A percentile compares a stretch with the other conserved stretches of the same genome.
Conservation (phyloP, 2,113 vertebrate genomes). For the Coptodon rendalli region DNA sequence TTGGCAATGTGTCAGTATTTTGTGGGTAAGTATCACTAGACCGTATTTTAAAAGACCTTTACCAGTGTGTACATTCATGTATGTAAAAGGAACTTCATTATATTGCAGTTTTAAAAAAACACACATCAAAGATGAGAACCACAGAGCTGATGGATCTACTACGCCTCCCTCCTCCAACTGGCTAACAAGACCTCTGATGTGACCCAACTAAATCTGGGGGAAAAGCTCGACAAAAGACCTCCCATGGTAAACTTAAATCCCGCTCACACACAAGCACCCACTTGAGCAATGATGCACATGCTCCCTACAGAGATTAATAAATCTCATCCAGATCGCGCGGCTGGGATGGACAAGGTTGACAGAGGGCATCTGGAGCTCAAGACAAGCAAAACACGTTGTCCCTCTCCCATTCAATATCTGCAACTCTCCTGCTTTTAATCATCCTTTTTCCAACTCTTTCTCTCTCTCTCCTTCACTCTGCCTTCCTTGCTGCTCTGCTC, state of each 20-base stretch:
- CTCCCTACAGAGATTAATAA: slow-evolving; percentile 32
- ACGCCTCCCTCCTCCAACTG: neutral
- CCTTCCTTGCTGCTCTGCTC: neutral
- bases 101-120: neutral
- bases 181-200: slow-evolving; percentile 19
- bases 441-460: neutral
- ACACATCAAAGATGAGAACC: neutral
- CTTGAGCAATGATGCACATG: neutral
- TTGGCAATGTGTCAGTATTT: neutral
- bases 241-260: slow-evolving; percentile 20
- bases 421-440: neutral
- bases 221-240: slow-evolving; percentile 30
- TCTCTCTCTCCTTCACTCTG: neutral
- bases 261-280: neutral
- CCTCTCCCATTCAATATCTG: neutral
- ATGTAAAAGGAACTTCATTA: neutral
- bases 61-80: neutral
- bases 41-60: neutral
- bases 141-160: neutral
- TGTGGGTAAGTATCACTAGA: neutral
- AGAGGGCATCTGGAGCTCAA: slow-evolving; percentile 20
- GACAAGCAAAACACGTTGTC: neutral
- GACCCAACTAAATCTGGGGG: slow-evolving; percentile 9
- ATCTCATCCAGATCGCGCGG: slow-evolving; percentile 23
- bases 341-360: slow-evolving; percentile 36